Evolutionary conservation across 2,797 vertebrate genomes (phyloP).

Genomic region (Gymnothorax reevesii): DNA sequence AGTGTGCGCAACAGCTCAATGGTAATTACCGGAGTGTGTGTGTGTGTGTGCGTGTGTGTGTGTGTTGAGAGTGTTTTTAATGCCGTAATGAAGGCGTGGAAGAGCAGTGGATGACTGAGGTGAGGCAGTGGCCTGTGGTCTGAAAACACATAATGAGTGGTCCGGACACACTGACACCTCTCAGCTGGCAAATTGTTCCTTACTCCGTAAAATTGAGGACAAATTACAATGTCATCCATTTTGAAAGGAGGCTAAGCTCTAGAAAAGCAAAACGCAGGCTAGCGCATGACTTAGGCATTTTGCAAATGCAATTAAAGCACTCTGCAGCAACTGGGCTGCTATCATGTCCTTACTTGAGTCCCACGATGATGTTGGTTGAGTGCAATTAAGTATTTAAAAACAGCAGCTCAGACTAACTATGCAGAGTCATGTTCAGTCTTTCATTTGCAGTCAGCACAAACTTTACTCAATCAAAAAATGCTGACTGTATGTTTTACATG

Average conservation of each 20-base stretch:
- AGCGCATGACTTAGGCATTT: background rate
- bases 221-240: background rate
- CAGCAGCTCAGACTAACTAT: background rate
- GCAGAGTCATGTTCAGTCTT: background rate
- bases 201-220: background rate
- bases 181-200: background rate
- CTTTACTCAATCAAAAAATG: background rate
- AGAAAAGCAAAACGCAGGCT: background rate
- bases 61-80: background rate
- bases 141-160: background rate
- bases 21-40: background rate
- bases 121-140: background rate
- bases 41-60: too few species aligned
- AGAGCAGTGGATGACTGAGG: background rate
- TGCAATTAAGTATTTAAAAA: background rate
- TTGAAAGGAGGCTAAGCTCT: background rate
- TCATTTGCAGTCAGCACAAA: background rate
- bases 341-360: background rate
- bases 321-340: background rate
- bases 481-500: constrained; percentile 8
- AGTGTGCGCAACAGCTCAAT: background rate
- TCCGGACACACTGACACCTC: background rate
- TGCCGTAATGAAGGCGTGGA: background rate
- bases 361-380: background rate
- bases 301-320: background rate